These are phyloP conservation scores for Tetraneura akinire DNA, from an alignment of 1,140 invertebrate species.

Conservation along the genomic window DNA sequence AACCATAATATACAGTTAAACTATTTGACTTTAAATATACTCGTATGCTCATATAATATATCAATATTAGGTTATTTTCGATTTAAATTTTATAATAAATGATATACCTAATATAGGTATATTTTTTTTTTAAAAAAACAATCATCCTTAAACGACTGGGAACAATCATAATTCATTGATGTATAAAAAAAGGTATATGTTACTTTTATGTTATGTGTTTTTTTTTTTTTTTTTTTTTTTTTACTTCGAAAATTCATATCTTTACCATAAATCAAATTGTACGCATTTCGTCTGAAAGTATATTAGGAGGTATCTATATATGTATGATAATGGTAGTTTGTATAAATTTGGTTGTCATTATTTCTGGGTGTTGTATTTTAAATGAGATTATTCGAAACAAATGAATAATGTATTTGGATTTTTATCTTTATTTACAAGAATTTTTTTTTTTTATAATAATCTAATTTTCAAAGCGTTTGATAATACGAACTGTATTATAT, in stretches of 20 bases:
- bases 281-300: not conserved
- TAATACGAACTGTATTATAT: not conserved
- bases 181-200: not conserved
- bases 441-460: not conserved
- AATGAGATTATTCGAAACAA: slow-evolving; percentile 24
- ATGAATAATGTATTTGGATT: slow-evolving; percentile 43
- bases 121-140: not conserved
- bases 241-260: not conserved
- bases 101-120: no score
- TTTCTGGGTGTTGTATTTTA: not conserved
- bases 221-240: no score
- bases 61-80: no score
- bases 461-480: not conserved
- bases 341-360: slow-evolving; percentile 48
- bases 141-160: not conserved
- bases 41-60: no score
- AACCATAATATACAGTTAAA: no score
- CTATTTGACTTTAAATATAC: no score
- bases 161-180: not conserved
- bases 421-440: slow-evolving; percentile 27
- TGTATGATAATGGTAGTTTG: not conserved
- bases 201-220: no score
- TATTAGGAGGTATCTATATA: not conserved
- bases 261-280: slow-evolving; percentile 22
- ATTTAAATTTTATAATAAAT: no score